These are phyloP conservation scores for Thelaira solivaga DNA, from an alignment of 2,888 invertebrate genomes.

Conservation along the genomic window DNA sequence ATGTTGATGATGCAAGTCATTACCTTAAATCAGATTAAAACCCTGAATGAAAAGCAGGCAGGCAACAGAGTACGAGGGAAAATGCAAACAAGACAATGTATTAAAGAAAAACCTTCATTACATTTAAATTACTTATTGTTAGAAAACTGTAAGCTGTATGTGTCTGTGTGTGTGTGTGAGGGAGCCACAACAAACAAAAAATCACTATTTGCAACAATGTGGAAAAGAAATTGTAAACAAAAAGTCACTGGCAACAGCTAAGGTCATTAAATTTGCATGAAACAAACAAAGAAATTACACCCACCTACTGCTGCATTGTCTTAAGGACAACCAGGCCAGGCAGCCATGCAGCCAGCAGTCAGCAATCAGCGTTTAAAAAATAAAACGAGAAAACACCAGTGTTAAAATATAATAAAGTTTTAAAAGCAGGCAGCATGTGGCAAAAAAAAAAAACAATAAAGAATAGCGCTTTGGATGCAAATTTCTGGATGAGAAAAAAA, in stretches of 20 bases:
- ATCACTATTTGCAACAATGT: slow-evolving; percentile 25
- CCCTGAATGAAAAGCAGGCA: not conserved
- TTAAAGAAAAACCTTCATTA: slow-evolving; percentile 31
- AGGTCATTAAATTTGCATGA: slow-evolving; percentile 51
- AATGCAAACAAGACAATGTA: not conserved
- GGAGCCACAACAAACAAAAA: not conserved
- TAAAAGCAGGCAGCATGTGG: not conserved
- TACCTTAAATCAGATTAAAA: slow-evolving; percentile 57
- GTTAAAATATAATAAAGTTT: not conserved
- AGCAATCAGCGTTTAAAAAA: too few species aligned
- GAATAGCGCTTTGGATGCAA: slow-evolving; percentile 23
- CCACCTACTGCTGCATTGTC: not conserved
- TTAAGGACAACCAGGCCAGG: not conserved
- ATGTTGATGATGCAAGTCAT: slow-evolving; percentile 60
- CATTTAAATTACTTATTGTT: slow-evolving; percentile 46
- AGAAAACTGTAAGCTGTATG: not conserved
- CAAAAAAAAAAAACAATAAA: not conserved
- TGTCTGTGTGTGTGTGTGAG: not conserved
- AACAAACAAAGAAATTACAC: slow-evolving; percentile 21
- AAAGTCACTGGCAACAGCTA: slow-evolving; percentile 28
- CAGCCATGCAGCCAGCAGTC: too few species aligned
- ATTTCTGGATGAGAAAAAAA: slow-evolving; percentile 23
- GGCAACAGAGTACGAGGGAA: too few species aligned
- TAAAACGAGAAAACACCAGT: not conserved
- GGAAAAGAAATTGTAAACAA: slow-evolving; percentile 4